Conservation (phyloP, 2,797 vertebrate species). For the Hirundo rustica region DNA sequence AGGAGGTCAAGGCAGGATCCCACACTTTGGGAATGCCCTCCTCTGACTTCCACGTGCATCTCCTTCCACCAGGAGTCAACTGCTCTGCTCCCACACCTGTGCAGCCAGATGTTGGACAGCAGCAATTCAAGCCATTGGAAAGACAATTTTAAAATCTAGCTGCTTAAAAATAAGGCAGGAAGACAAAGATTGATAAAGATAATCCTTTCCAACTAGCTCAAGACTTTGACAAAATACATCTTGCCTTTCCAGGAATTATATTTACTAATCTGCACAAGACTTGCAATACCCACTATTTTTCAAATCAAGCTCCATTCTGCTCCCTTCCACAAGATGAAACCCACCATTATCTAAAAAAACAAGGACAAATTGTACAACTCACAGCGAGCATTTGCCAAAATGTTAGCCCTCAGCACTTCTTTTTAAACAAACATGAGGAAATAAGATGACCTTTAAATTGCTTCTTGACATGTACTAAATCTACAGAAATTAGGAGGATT, state of each 20-base stretch:
- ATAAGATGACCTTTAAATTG: slow-evolving; percentile 38
- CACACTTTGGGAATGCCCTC: neutral
- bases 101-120: slow-evolving; percentile 4
- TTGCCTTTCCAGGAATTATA: neutral
- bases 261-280: neutral
- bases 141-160: neutral
- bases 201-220: neutral
- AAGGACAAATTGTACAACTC: neutral
- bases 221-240: neutral
- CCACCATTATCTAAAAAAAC: neutral
- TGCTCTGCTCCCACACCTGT: slow-evolving; percentile 7
- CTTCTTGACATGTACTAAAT: slow-evolving; percentile 33
- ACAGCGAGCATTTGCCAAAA: slow-evolving; percentile 2
- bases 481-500: slow-evolving; percentile 41
- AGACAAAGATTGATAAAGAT: neutral
- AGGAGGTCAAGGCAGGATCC: neutral
- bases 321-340: neutral
- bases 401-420: slow-evolving; percentile 2
- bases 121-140: neutral
- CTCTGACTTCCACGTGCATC: neutral
- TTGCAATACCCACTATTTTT: neutral
- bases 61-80: neutral
- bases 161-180: neutral
- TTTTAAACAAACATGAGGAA: slow-evolving; percentile 47
- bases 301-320: neutral